phyloP scores from a whole-genome alignment of 2,113 vertebrate genomes.

The Aphyosemion australe region DNA sequence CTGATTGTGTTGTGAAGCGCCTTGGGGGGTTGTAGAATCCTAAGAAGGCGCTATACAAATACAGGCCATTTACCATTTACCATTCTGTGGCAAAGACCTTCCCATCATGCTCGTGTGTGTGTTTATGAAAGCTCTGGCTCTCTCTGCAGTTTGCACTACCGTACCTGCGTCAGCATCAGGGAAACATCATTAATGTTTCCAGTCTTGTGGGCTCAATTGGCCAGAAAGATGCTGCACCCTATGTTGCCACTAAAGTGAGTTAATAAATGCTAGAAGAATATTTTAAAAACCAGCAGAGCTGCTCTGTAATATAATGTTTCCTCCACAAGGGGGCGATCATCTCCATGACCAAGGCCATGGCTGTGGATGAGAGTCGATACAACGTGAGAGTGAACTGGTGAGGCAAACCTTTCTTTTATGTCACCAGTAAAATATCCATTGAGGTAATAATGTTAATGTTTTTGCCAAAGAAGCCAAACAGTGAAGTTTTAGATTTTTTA shows the following conservation, averaged over 20 bases:
- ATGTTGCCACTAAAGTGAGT: constrained; percentile 86
- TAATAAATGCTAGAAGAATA: too few relatives aligned
- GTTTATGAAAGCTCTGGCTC: constrained; percentile 1
- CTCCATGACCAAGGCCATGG: constrained; percentile 87
- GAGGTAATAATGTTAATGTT: neutral
- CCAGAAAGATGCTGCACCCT: constrained; percentile 78
- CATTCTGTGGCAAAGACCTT: neutral
- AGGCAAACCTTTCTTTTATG: constrained; percentile 27
- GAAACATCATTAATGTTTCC: constrained; percentile 85
- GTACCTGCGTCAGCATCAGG: constrained; percentile 72
- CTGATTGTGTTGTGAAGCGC: too few relatives aligned
- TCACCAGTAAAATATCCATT: neutral
- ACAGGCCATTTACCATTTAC: too few relatives aligned
- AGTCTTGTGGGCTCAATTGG: constrained; percentile 81
- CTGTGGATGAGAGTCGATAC: constrained; percentile 83
- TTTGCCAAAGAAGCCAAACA: neutral
- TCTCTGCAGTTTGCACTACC: constrained; percentile 79
- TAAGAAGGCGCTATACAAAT: too few relatives aligned
- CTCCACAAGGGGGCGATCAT: constrained; percentile 82
- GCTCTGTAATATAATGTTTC: constrained; percentile 9
- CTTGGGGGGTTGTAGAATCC: too few relatives aligned
- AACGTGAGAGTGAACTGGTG: constrained; percentile 86
- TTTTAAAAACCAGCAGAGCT: neutral
- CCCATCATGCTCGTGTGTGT: neutral
- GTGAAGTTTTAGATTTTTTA: too few relatives aligned